Base-by-base conservation (phyloP, 2,113 vertebrate genomes). In the Micronycteris hirsuta region DNA sequence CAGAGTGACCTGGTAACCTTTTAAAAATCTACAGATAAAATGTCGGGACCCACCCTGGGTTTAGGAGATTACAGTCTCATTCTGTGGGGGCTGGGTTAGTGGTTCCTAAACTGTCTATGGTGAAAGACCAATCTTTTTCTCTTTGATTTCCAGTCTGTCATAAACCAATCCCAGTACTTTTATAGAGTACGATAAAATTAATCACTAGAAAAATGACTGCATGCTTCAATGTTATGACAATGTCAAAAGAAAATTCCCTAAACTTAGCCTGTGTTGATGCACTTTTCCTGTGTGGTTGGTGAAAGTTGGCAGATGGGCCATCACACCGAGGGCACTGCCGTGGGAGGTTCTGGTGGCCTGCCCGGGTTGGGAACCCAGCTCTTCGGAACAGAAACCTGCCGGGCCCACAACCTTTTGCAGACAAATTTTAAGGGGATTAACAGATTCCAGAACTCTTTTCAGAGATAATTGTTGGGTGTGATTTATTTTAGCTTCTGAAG, bases 401-500 rank as follows among this genome's bases (percentile, higher is more conserved):
- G 76, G 4, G 58, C 33, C 54, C 54, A 61, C 0, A 56, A 61
- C 43, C 49, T 73, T 65, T 82, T 61, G 43, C 33, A 56, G 47
- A 83, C 33, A 84, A 1, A 1, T 76, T 86, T 70, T 77, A 93
- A 76, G 49, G 71, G 26, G 26, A 4, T 81, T 92, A n/a, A 15
- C 80, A 19, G 28, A 76, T 63, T 94, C 71, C 71, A 24, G 45
- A 71, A 56, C 33, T 67, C 10, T 73, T 94, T 76, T 31, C 73
- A 26, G 67, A 88, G 61, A 2, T 97, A 61, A 98, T 92, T 94
- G 49, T 93, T 97, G 70, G 74, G 56, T 95, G 47, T 91, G 84
- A 68, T 97, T 85, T 54, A 63, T 31, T 97, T 20, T 97, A 99
- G 99, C 99, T 73, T 97, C 98, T 0, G 99, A 99, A 80, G 98